Evolutionary conservation across 2,888 invertebrate genomes (phyloP).

Genomic region (Steromphala cineraria): DNA sequence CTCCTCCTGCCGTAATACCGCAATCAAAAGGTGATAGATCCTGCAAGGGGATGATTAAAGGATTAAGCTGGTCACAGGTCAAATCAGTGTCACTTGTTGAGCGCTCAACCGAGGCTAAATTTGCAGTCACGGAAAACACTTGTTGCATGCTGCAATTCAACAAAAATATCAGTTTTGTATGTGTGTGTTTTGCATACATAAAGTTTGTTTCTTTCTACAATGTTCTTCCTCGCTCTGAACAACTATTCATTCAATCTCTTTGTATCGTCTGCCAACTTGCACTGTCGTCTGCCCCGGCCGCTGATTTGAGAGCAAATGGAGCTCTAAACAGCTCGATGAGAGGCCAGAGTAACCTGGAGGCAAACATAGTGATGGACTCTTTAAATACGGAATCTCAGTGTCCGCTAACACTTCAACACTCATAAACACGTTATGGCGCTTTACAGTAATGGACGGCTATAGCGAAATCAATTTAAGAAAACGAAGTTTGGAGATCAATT

Average conservation of each 20-base stretch:
- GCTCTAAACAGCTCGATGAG: background rate
- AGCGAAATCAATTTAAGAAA: background rate
- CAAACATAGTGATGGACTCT: background rate
- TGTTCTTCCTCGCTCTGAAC: no score
- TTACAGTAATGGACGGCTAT: conserved; percentile 2
- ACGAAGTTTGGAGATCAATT: conserved; percentile 1
- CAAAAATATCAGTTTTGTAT: no score
- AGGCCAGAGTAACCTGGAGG: background rate
- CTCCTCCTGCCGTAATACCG: no score
- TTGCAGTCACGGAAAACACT: no score
- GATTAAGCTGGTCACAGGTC: no score
- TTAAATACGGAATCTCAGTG: background rate
- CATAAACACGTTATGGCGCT: background rate
- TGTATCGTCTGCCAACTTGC: background rate
- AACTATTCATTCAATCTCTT: background rate
- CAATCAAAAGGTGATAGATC: no score
- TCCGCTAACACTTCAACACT: background rate
- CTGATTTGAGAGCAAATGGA: background rate
- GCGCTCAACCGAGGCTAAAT: no score
- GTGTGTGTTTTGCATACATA: no score
- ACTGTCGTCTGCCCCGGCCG: background rate
- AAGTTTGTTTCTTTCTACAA: no score
- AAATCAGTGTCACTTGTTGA: no score
- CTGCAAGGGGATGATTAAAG: no score
- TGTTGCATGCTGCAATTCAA: no score